These are phyloP conservation scores for Pachypanchax playfairii DNA, from an alignment of 2,113 vertebrate species.

Conservation along the genomic window DNA sequence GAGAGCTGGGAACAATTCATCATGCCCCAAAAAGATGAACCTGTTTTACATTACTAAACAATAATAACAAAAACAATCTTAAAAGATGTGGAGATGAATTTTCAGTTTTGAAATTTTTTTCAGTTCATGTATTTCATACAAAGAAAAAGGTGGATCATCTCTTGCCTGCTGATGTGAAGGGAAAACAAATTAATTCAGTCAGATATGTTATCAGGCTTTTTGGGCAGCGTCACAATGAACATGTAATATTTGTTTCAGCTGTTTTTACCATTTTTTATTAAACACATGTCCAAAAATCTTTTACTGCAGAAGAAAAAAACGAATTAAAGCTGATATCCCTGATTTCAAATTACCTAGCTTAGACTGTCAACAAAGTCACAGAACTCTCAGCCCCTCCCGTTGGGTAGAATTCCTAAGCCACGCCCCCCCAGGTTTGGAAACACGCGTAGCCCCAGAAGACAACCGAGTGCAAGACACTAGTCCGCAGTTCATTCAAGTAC, in stretches of 20 bases:
- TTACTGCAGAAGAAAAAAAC: background rate
- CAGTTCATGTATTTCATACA: background rate
- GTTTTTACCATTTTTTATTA: background rate
- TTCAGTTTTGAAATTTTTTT: too few relatives aligned
- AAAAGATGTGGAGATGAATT: too few relatives aligned
- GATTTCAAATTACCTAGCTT: too few relatives aligned
- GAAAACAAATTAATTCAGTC: background rate
- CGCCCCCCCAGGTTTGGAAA: too few relatives aligned
- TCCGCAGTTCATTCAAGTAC: too few relatives aligned
- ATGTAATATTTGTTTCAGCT: background rate
- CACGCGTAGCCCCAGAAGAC: too few relatives aligned
- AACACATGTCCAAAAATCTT: background rate
- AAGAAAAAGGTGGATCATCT: background rate
- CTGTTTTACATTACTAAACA: background rate
- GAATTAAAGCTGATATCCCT: too few relatives aligned
- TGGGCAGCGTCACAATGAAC: background rate
- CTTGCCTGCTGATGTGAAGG: slow-evolving; percentile 2
- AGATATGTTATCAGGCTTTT: slow-evolving; percentile 5
- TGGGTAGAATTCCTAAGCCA: too few relatives aligned
- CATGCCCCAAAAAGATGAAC: background rate
- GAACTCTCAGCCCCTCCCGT: too few relatives aligned
- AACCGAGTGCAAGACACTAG: too few relatives aligned
- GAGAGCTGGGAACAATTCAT: background rate
- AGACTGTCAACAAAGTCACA: too few relatives aligned
- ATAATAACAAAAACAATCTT: background rate